Conservation (phyloP, 2,113 vertebrate species). For the Elaphurus davidianus region DNA sequence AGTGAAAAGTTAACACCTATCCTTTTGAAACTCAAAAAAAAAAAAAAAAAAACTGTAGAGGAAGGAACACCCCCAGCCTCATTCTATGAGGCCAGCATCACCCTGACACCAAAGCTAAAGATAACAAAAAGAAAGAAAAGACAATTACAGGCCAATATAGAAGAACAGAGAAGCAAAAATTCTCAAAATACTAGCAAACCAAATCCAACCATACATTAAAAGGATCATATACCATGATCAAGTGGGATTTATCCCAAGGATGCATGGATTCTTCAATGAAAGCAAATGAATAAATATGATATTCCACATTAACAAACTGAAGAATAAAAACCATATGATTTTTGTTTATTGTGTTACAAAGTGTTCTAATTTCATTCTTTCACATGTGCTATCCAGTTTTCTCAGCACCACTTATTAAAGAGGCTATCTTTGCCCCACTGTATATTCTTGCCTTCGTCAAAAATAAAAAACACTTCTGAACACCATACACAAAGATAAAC, state of each 20-base stretch:
- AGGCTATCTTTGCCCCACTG: background rate
- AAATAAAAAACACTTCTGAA: background rate
- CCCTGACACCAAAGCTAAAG: background rate
- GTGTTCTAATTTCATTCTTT: background rate
- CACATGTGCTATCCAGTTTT: background rate
- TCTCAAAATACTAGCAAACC: background rate
- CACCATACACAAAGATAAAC: background rate
- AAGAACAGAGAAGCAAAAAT: background rate
- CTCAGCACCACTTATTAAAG: background rate
- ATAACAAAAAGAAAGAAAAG: background rate
- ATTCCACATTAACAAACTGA: background rate
- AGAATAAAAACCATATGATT: background rate
- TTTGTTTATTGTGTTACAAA: background rate
- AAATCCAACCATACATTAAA: background rate
- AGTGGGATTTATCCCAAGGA: background rate
- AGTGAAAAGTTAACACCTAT: background rate
- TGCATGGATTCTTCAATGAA: background rate
- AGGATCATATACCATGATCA: background rate
- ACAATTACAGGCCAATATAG: background rate
- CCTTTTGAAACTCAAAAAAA: background rate
- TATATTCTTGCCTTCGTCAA: background rate
- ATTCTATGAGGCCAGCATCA: background rate
- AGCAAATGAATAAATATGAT: background rate
- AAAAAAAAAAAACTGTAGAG: background rate
- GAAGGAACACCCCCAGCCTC: background rate